Percentiles rank a stretch among this genome's conserved stretches.
Evolutionary conservation across 2,888 invertebrate genomes (phyloP).

Genomic region (Aethes cnicana): DNA sequence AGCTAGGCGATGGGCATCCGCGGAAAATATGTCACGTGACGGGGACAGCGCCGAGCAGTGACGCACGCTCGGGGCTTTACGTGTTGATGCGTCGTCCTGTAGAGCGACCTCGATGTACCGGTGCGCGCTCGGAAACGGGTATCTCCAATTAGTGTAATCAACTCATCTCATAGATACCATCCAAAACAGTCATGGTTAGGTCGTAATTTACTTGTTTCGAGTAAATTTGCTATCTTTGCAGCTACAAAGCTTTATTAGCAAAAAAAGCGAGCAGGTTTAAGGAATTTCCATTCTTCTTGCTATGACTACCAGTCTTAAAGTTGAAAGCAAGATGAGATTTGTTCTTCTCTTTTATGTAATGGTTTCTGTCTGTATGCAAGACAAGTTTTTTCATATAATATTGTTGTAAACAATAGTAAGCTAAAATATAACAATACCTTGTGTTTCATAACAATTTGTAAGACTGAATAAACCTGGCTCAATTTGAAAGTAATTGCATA

Average conservation of each 20-base stretch:
- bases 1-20: constrained; percentile 52
- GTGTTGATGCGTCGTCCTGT: constrained; percentile 54
- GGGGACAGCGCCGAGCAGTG: constrained; percentile 49
- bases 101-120: constrained; percentile 61
- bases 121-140: constrained; percentile 55
- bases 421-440: not conserved
- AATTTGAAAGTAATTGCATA: constrained; percentile 11
- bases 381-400: no score
- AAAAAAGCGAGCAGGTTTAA: no score
- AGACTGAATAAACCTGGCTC: not conserved
- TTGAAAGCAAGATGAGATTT: constrained; percentile 9
- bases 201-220: no score
- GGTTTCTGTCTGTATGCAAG: not conserved
- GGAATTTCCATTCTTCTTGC: no score
- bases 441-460: constrained; percentile 20
- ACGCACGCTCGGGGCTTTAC: constrained; percentile 59
- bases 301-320: constrained; percentile 5
- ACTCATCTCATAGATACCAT: not conserved
- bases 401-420: not conserved
- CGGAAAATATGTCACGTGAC: constrained; percentile 46
- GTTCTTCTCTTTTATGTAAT: no score
- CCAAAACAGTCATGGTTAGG: not conserved
- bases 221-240: no score
- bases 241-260: no score
- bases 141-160: constrained; percentile 50